Conservation (phyloP, 2,797 vertebrate genomes). For the Artibeus lituratus region DNA sequence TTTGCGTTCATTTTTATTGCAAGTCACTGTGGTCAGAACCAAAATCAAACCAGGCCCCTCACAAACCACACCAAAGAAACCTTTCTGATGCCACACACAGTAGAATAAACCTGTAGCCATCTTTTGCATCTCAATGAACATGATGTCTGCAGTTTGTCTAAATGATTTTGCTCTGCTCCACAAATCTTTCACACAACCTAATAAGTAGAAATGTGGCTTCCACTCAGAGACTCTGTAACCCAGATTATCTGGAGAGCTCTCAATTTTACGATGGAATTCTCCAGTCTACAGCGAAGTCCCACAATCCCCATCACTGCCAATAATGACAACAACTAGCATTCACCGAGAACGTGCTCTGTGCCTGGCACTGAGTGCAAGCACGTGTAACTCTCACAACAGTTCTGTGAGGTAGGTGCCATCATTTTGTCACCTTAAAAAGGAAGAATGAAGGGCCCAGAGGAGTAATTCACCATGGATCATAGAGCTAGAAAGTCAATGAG, state of each 20-base stretch:
- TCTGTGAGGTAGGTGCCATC: not conserved
- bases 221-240: not conserved
- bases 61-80: not conserved
- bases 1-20: not conserved
- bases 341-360: not conserved
- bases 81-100: not conserved
- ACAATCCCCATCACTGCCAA: not conserved
- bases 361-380: not conserved
- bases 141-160: not conserved
- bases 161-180: not conserved
- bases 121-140: not conserved
- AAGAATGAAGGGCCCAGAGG: not conserved
- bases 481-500: not conserved
- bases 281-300: not conserved
- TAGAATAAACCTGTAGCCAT: not conserved
- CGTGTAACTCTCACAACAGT: not conserved
- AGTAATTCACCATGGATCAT: not conserved
- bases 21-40: not conserved
- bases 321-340: not conserved
- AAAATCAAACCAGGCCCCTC: not conserved
- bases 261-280: not conserved
- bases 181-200: not conserved
- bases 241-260: constrained; percentile 36
- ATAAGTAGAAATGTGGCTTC: constrained; percentile 2
- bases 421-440: not conserved